Evolutionary conservation across 2,113 vertebrate genomes (phyloP).

Genomic region (Bos javanicus): DNA sequence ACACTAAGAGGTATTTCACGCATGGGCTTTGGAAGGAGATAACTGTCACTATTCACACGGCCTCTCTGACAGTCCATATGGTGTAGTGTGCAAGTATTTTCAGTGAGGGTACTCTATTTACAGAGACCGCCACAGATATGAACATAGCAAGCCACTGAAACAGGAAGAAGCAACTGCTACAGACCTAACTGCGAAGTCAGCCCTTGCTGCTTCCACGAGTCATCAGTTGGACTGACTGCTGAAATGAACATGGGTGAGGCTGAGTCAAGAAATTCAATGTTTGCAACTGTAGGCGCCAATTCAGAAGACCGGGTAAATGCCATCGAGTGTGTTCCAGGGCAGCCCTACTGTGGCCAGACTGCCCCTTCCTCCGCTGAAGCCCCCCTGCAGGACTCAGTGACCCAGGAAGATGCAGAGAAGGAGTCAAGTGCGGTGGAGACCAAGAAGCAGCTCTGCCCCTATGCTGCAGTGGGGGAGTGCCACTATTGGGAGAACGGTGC

Average conservation of each 20-base stretch:
- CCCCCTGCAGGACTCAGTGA: not conserved
- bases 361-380: not conserved
- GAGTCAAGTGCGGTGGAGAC: not conserved
- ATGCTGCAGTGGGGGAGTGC: not conserved
- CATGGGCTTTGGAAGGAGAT: not conserved
- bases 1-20: not conserved
- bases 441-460: not conserved
- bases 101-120: not conserved
- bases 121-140: accelerated
- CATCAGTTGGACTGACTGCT: not conserved
- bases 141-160: not conserved
- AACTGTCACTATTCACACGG: not conserved
- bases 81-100: not conserved
- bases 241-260: not conserved
- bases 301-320: not conserved
- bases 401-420: not conserved
- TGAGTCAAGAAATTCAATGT: not conserved
- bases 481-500: accelerated
- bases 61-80: not conserved
- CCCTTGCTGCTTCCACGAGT: not conserved
- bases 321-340: not conserved
- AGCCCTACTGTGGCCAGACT: not conserved
- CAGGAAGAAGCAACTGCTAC: not conserved
- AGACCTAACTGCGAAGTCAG: not conserved
- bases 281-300: not conserved